These are phyloP conservation scores for Melitaea athalia DNA, from an alignment of 2,888 invertebrate species.

Conservation along the genomic window DNA sequence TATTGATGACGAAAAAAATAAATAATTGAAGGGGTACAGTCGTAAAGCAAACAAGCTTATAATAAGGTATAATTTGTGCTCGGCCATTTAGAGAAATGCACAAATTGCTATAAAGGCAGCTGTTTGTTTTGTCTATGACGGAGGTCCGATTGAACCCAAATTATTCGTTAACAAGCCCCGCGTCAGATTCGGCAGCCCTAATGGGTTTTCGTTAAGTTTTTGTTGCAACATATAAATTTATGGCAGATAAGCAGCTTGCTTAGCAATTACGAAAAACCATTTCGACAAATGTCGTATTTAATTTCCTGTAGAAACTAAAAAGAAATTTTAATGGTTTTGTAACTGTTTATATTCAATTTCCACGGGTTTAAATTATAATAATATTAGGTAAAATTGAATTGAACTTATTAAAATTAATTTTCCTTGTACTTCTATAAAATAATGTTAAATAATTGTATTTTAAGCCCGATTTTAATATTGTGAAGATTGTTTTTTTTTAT, in stretches of 20 bases:
- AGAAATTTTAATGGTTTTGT: not conserved
- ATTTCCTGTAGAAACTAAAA: slow-evolving; percentile 3
- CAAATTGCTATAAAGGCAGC: slow-evolving; percentile 78
- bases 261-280: slow-evolving; percentile 64
- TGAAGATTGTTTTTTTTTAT: no score
- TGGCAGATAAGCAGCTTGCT: slow-evolving; percentile 68
- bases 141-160: slow-evolving; percentile 76
- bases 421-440: no score
- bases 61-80: slow-evolving; percentile 82
- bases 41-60: slow-evolving; percentile 83
- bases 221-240: slow-evolving; percentile 77
- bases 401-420: not conserved
- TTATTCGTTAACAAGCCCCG: slow-evolving; percentile 81
- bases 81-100: slow-evolving; percentile 82
- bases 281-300: slow-evolving; percentile 41
- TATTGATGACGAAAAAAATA: slow-evolving; percentile 78
- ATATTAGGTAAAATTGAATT: no score
- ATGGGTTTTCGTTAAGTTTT: slow-evolving; percentile 82
- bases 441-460: no score
- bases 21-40: slow-evolving; percentile 80
- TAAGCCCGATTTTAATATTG: no score
- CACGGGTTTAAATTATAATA: not conserved
- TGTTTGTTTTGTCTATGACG: slow-evolving; percentile 82
- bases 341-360: not conserved
- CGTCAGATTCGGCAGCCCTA: slow-evolving; percentile 83